These are phyloP conservation scores for Potamarius usumacintae DNA, from an alignment of 2,113 vertebrate genomes.

Conservation along the genomic window DNA sequence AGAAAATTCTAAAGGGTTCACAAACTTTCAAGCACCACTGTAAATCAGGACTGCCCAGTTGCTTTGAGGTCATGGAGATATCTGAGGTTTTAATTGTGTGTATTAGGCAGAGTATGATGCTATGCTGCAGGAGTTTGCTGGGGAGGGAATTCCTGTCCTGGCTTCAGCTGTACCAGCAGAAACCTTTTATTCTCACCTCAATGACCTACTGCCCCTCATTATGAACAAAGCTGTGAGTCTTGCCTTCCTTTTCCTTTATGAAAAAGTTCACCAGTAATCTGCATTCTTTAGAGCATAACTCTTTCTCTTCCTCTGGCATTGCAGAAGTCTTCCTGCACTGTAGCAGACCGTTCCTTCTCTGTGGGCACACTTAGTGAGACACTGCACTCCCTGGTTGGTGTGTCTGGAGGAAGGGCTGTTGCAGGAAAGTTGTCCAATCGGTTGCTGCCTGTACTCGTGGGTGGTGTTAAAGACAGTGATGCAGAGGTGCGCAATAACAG, in stretches of 20 bases:
- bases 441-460: conserved; percentile 77
- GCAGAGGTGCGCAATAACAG: conserved; percentile 86
- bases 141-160: conserved; percentile 83
- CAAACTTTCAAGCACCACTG: too few species aligned
- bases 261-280: neutral
- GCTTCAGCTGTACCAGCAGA: conserved; percentile 76
- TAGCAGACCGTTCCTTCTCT: conserved; percentile 85
- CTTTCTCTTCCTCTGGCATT: neutral
- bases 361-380: conserved; percentile 80
- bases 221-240: conserved; percentile 78
- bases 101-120: conserved; percentile 83
- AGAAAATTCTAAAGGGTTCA: too few species aligned
- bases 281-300: neutral
- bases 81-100: neutral
- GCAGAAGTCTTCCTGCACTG: conserved; percentile 80
- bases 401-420: conserved; percentile 60
- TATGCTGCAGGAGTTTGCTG: conserved; percentile 85
- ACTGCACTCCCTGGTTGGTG: conserved; percentile 71
- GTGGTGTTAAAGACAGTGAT: conserved; percentile 72
- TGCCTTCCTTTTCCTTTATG: neutral
- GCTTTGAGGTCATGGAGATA: neutral
- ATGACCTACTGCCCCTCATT: conserved; percentile 82
- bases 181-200: conserved; percentile 78
- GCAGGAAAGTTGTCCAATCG: conserved; percentile 77
- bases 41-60: too few species aligned